Evolutionary conservation across 2,113 vertebrate genomes (phyloP).

Genomic region (Peromyscus leucopus): DNA sequence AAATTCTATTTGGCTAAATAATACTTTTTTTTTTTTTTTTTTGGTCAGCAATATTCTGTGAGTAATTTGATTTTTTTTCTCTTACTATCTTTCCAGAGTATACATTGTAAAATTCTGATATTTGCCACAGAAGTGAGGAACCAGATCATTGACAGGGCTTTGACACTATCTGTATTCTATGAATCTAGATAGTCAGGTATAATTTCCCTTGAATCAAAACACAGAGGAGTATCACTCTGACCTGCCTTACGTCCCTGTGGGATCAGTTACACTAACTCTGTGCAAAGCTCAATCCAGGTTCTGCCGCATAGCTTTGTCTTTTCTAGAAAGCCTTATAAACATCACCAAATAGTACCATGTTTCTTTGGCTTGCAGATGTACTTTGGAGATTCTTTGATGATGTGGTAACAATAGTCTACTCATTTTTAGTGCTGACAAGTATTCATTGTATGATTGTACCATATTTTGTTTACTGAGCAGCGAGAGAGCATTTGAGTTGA

Average conservation of each 20-base stretch:
- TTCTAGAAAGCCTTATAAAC: not conserved
- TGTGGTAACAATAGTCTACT: not conserved
- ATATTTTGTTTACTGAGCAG: not conserved
- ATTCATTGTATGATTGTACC: not conserved
- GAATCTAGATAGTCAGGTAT: not conserved
- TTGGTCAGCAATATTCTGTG: not conserved
- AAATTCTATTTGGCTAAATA: not conserved
- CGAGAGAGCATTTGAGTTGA: not conserved
- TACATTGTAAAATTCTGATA: not conserved
- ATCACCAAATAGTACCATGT: not conserved
- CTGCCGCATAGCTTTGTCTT: not conserved
- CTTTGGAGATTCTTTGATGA: not conserved
- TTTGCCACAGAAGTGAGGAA: not conserved
- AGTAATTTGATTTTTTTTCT: not conserved
- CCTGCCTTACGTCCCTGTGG: not conserved
- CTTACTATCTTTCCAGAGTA: not conserved
- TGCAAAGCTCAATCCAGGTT: not conserved
- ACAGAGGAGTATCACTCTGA: not conserved
- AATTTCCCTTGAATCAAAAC: not conserved
- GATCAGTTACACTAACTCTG: not conserved
- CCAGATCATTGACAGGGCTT: not conserved
- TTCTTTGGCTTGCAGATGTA: slow-evolving; percentile 8
- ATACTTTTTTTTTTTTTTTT: not conserved
- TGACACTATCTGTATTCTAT: not conserved
- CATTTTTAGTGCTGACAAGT: not conserved